These are phyloP conservation scores for Euproctis similis DNA, from an alignment of 2,888 invertebrate species.

Conservation along the genomic window DNA sequence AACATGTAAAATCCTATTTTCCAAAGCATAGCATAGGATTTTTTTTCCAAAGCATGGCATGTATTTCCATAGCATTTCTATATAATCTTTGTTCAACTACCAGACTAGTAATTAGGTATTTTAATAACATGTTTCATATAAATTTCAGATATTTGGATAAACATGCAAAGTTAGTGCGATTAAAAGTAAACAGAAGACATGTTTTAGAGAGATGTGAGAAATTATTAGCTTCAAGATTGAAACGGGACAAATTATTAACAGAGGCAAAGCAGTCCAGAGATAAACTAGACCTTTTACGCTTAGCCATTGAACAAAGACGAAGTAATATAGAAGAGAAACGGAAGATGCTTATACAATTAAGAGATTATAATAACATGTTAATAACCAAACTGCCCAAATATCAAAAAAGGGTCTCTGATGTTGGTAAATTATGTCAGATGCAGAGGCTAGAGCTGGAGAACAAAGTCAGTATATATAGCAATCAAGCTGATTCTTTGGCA, in stretches of 20 bases:
- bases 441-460: conserved; percentile 50
- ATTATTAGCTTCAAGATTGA: conserved; percentile 48
- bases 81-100: no score
- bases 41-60: no score
- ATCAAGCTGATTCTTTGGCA: conserved; percentile 44
- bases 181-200: conserved; percentile 75
- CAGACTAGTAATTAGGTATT: no score
- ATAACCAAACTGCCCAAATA: conserved; percentile 56
- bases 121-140: no score
- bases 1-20: no score
- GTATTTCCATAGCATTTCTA: no score
- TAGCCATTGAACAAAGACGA: conserved; percentile 61
- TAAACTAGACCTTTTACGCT: conserved; percentile 50
- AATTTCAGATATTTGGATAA: conserved; percentile 77
- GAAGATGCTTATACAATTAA: conserved; percentile 38
- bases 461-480: conserved; percentile 40
- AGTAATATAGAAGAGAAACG: conserved; percentile 48
- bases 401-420: conserved; percentile 53
- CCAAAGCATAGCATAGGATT: no score
- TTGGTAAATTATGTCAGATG: conserved; percentile 48
- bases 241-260: conserved; percentile 52
- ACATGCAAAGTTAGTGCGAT: conserved; percentile 74
- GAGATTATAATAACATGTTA: conserved; percentile 50
- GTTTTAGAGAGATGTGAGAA: conserved; percentile 74
- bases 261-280: conserved; percentile 62